A percentile compares a stretch with the other conserved stretches of the same genome.
Conservation (phyloP, 2,113 vertebrate species). For the Oplegnathus fasciatus region DNA sequence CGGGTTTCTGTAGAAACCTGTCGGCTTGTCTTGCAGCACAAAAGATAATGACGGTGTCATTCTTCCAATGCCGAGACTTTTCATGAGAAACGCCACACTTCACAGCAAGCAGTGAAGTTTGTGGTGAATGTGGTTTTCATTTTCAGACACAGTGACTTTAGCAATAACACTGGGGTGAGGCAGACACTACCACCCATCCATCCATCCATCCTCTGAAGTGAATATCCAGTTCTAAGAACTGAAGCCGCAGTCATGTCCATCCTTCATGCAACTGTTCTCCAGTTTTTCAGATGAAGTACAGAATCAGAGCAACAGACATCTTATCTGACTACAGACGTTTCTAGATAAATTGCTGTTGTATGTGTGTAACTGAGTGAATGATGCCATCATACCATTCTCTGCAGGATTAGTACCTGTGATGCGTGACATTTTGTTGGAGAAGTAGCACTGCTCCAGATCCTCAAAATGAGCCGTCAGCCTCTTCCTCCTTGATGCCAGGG, state of each 20-base stretch:
- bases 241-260: background rate
- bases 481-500: slow-evolving; percentile 94
- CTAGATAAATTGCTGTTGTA: background rate
- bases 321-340: background rate
- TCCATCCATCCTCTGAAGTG: background rate
- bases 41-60: background rate
- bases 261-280: background rate
- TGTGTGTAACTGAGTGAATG: background rate
- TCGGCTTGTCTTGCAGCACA: background rate
- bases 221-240: background rate
- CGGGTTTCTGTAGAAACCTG: background rate
- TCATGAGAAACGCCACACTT: slow-evolving; percentile 7
- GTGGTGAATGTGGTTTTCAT: background rate
- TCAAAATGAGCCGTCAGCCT: slow-evolving; percentile 98
- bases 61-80: background rate
- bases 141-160: background rate
- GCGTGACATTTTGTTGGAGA: slow-evolving; percentile 97
- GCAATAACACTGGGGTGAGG: background rate
- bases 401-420: slow-evolving; percentile 89
- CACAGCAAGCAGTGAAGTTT: background rate
- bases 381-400: background rate
- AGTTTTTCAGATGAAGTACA: background rate
- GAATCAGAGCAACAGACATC: background rate
- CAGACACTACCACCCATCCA: background rate
- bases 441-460: slow-evolving; percentile 98